Evolutionary conservation across 2,888 invertebrate species (phyloP), one percentile per base, ranked within the genome.

Genomic region (Pegoplata infirma): DNA sequence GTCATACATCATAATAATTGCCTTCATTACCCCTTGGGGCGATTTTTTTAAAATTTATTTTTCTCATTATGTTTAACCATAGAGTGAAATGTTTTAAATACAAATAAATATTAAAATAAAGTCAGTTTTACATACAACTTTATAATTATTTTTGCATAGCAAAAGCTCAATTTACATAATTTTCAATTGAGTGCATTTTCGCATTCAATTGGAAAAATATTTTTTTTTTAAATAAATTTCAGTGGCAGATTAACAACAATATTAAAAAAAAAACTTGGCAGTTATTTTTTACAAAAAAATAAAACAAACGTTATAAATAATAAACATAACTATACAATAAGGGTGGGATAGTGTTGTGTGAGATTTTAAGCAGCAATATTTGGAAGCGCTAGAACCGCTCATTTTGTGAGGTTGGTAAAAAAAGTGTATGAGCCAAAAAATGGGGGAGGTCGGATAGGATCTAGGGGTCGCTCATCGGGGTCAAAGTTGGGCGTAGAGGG

Each of bases 121-220:
- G n/a, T n/a, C n/a, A n/a, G n/a, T n/a, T n/a, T n/a, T n/a, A n/a
- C n/a, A n/a, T n/a, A n/a, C n/a, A n/a, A n/a, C n/a, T n/a, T n/a
- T n/a, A n/a, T n/a, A n/a, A n/a, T n/a, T n/a, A n/a, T 55, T 47
- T 47, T 40, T 32, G 47, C 61, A 67, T 63, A 59, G 68, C 68
- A 32, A 58, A 69, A 67, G 56, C 77, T 73, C 36, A 79, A 79
- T 79, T 79, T 75, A 71, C 79, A 75, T 79, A 79, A 71, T 75
- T 79, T 79, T 75, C 79, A 79, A 79, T 75, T 79, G 79, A 75
- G 75, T 79, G 79, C 74, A 79, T 72, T 79, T 79, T 75, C 51
- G 71, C 66, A 75, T 78, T 78, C 73, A 78, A 78, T 69, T 78
- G 77, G 77, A 78, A 73, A 73, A 53, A 56, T 71, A n/a, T 19